phyloP scores from a whole-genome alignment of 1,140 invertebrate genomes.

The Octopus bimaculoides region DNA sequence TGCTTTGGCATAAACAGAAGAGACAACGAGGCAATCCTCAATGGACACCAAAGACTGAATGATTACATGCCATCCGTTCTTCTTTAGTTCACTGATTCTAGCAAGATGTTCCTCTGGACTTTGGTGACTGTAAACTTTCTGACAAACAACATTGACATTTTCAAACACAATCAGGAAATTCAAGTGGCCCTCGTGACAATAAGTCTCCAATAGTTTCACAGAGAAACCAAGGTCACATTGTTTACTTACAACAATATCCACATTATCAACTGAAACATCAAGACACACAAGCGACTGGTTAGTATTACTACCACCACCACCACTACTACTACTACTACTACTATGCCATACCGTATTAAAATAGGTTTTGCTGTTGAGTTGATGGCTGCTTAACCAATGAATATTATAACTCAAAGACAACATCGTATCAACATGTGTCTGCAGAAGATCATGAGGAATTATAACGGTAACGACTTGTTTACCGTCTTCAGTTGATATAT shows the following conservation, averaged over 20 bases:
- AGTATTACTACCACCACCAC: neutral
- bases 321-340: neutral
- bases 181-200: neutral
- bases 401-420: slow-evolving; percentile 17
- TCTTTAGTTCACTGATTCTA: neutral
- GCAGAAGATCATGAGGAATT: slow-evolving; percentile 15
- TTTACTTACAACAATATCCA: neutral
- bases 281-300: neutral
- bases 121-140: slow-evolving; percentile 4
- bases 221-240: neutral
- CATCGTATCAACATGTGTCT: slow-evolving; percentile 16
- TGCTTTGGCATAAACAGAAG: slow-evolving; percentile 15
- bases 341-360: slow-evolving; percentile 27
- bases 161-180: slow-evolving; percentile 1
- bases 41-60: slow-evolving; percentile 16
- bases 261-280: neutral
- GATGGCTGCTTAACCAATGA: slow-evolving; percentile 17
- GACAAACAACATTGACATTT: neutral
- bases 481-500: slow-evolving; percentile 24
- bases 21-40: slow-evolving; percentile 9
- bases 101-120: neutral
- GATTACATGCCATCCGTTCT: neutral
- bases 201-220: slow-evolving; percentile 13
- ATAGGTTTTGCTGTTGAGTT: neutral
- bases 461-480: slow-evolving; percentile 30